These are phyloP conservation scores for Patagioenas fasciata DNA, from an alignment of 2,113 vertebrate species.

Conservation along the genomic window DNA sequence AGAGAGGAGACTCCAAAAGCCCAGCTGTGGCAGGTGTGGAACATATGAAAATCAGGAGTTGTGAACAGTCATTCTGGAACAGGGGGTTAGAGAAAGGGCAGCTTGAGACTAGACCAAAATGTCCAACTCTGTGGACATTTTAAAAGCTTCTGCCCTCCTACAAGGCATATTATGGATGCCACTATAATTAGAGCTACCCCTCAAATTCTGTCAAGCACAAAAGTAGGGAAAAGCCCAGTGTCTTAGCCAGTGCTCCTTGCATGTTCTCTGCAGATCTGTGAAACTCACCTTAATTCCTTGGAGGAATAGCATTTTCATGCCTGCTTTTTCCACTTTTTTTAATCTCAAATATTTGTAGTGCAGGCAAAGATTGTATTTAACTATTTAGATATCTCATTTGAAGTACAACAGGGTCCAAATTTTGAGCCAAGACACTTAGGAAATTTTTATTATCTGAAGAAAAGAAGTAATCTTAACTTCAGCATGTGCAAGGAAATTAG, in stretches of 20 bases:
- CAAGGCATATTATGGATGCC: neutral
- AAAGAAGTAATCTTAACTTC: neutral
- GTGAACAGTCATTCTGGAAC: neutral
- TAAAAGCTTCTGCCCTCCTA: neutral
- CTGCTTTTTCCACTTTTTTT: neutral
- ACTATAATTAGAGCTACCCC: neutral
- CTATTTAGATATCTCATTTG: neutral
- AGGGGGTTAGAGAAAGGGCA: neutral
- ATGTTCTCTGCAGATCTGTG: neutral
- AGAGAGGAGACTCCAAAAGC: neutral
- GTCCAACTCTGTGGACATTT: neutral
- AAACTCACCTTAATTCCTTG: neutral
- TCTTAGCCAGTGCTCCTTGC: neutral
- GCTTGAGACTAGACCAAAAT: neutral
- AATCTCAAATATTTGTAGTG: neutral
- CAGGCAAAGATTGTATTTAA: neutral
- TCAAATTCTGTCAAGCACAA: neutral
- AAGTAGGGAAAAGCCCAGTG: neutral
- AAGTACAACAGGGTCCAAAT: neutral
- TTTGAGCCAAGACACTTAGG: neutral
- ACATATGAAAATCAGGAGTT: neutral
- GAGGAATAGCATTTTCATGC: neutral
- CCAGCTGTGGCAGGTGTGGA: neutral
- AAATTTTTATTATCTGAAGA: neutral
- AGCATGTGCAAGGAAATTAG: neutral